Conservation (phyloP, 1,140 invertebrate species). For the Lucilia cuprina region DNA sequence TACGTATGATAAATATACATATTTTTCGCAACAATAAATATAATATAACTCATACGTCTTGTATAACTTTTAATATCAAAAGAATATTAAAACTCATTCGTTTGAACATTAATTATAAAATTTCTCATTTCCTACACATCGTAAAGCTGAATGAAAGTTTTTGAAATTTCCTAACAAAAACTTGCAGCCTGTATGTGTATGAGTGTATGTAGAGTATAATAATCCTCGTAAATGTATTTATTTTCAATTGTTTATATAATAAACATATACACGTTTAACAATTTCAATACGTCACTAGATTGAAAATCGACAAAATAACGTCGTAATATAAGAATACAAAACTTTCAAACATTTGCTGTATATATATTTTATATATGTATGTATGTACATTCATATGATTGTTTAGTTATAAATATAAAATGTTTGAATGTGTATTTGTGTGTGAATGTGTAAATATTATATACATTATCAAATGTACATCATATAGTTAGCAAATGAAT, state of each 20-base stretch:
- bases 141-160: no score
- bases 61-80: no score
- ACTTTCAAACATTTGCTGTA: not conserved
- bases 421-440: not conserved
- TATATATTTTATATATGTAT: not conserved
- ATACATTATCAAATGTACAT: not conserved
- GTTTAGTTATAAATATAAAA: not conserved
- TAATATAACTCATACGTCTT: not conserved
- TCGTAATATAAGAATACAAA: not conserved
- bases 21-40: not conserved
- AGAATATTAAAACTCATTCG: no score
- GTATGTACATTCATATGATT: not conserved
- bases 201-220: no score
- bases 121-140: no score
- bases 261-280: not conserved
- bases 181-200: no score
- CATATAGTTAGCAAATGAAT: not conserved
- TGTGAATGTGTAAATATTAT: not conserved
- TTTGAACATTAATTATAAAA: no score
- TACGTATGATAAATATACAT: not conserved
- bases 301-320: not conserved
- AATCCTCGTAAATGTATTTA: no score
- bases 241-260: not conserved
- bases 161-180: no score
- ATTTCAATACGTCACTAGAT: not conserved